Conservation (phyloP, 2,797 vertebrate genomes). For the Lepus oiostolus region DNA sequence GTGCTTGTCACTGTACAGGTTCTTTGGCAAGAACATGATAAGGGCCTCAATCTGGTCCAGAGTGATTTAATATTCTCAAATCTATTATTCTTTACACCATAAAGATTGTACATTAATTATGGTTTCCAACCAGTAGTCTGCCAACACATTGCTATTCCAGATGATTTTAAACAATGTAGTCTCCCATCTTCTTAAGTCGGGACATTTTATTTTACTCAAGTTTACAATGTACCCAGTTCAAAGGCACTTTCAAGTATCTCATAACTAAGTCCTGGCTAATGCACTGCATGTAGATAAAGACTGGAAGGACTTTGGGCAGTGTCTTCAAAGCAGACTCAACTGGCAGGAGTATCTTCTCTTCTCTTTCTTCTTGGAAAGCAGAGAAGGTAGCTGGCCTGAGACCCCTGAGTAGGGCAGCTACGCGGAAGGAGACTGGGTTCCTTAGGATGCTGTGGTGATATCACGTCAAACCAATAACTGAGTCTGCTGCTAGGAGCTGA, state of each 20-base stretch:
- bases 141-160: not conserved
- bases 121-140: not conserved
- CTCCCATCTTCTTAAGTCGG: not conserved
- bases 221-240: not conserved
- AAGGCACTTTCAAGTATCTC: not conserved
- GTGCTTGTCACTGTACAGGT: not conserved
- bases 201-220: not conserved
- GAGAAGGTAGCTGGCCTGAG: not conserved
- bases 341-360: not conserved
- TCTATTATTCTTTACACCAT: not conserved
- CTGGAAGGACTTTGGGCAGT: not conserved
- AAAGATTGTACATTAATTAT: rapidly evolving
- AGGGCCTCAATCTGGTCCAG: not conserved
- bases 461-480: not conserved
- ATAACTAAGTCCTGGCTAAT: not conserved
- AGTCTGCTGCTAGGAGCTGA: not conserved
- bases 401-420: not conserved
- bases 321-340: not conserved
- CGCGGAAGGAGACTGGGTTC: not conserved
- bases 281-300: not conserved
- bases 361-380: not conserved
- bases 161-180: not conserved
- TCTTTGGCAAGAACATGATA: not conserved
- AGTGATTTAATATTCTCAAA: not conserved
- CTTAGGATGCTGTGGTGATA: not conserved